Evolutionary conservation across 2,797 vertebrate species (phyloP).

Genomic region (Cryptoblepharus egeriae): DNA sequence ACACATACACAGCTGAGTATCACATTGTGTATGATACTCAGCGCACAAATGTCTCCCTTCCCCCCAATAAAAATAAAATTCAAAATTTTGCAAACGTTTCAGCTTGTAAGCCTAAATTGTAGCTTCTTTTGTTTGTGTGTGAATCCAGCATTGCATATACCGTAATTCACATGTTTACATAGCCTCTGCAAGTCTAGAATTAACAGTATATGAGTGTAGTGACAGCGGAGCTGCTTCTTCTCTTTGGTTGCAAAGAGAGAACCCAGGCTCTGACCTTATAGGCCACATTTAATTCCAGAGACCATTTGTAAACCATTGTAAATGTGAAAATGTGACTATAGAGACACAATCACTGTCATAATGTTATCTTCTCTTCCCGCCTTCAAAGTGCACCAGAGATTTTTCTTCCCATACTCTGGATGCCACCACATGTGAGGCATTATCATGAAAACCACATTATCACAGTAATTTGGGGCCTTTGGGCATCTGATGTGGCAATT

Average conservation of each 20-base stretch:
- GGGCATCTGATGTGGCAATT: constrained; percentile 75
- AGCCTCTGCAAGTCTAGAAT: neutral
- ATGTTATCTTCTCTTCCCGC: constrained; percentile 41
- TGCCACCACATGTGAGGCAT: constrained; percentile 54
- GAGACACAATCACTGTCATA: neutral
- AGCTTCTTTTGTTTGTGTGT: too few relatives aligned
- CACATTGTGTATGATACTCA: too few relatives aligned
- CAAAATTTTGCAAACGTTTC: too few relatives aligned
- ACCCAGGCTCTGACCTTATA: neutral
- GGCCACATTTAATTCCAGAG: constrained; percentile 31
- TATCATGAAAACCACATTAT: constrained; percentile 70
- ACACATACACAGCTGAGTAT: too few relatives aligned
- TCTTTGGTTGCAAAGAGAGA: neutral
- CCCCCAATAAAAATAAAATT: too few relatives aligned
- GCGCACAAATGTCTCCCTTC: too few relatives aligned
- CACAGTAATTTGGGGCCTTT: constrained; percentile 64
- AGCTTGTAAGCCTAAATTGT: too few relatives aligned
- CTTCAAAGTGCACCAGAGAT: constrained; percentile 45
- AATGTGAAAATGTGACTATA: constrained; percentile 19
- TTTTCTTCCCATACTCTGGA: constrained; percentile 54
- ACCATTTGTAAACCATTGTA: constrained; percentile 26
- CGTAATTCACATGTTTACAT: neutral
- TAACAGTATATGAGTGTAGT: neutral
- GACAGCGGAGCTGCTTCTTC: neutral
- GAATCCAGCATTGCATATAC: too few relatives aligned